These are phyloP conservation scores for Gymnoscelis rufifasciata DNA, from an alignment of 2,888 invertebrate species.

Conservation along the genomic window DNA sequence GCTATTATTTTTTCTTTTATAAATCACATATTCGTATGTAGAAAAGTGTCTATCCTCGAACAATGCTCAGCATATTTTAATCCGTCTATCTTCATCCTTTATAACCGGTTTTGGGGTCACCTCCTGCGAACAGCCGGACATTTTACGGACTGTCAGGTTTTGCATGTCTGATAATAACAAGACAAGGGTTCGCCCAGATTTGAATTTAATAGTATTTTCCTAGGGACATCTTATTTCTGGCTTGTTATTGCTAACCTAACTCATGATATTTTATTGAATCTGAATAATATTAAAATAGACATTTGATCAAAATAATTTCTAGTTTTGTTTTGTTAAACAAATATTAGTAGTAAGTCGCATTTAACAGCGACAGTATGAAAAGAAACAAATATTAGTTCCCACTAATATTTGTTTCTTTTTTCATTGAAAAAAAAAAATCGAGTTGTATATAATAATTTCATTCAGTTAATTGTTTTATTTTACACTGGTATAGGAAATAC, in stretches of 20 bases:
- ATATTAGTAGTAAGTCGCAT: no score
- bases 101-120: slow-evolving; percentile 5
- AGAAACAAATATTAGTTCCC: no score
- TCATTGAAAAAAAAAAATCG: no score
- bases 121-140: background rate
- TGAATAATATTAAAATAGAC: background rate
- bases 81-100: slow-evolving; percentile 5
- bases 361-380: no score
- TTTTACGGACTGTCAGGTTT: slow-evolving; percentile 4
- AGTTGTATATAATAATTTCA: no score
- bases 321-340: no score
- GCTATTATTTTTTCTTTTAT: no score
- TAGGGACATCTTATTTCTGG: background rate
- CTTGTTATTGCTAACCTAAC: background rate
- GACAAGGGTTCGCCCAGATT: slow-evolving; percentile 2
- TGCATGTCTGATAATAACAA: slow-evolving; percentile 4
- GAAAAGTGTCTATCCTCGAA: no score
- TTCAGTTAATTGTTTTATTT: no score
- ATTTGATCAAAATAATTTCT: background rate
- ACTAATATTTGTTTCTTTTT: no score
- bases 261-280: slow-evolving; percentile 1
- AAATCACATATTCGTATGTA: no score
- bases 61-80: background rate
- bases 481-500: no score
- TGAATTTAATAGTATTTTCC: slow-evolving; percentile 1